Conservation (phyloP, 2,888 invertebrate species). For the Eurytoma californica region DNA sequence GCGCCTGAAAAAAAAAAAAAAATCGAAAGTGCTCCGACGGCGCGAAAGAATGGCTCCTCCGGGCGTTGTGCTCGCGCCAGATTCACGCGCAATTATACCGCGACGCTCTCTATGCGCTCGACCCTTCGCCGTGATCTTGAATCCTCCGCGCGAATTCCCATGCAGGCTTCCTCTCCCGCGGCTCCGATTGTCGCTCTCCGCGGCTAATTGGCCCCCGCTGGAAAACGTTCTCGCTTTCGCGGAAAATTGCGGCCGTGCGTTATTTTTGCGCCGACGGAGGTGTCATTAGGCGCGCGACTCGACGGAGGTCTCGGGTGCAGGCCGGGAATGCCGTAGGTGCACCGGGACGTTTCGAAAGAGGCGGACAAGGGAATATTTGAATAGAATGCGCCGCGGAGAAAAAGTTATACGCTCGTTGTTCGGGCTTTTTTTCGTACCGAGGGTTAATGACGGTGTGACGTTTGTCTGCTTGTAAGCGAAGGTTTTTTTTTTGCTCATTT, state of each 20-base stretch:
- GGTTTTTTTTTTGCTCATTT: background rate
- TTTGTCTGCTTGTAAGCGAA: background rate
- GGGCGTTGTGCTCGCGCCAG: background rate
- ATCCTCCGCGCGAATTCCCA: conserved; percentile 40
- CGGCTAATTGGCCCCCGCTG: conserved; percentile 33
- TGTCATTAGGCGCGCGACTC: background rate
- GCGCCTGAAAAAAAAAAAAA: conserved; percentile 4
- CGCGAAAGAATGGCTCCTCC: background rate
- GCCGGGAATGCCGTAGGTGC: background rate
- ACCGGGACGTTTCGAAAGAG: background rate
- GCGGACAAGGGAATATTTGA: conserved; percentile 1
- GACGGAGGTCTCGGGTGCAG: background rate
- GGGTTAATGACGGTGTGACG: background rate
- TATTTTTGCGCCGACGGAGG: background rate
- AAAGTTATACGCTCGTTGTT: background rate
- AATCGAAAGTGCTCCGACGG: background rate
- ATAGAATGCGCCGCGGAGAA: background rate
- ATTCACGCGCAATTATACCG: conserved; percentile 36
- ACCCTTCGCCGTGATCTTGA: conserved; percentile 55
- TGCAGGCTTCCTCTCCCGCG: background rate
- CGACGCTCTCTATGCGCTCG: background rate
- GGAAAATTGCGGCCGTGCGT: background rate
- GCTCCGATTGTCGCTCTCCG: background rate
- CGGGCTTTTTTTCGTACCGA: background rate
- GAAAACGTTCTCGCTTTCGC: conserved; percentile 33